Evolutionary conservation across 2,888 invertebrate genomes (phyloP).

Genomic region (Disparrhopalites patrizii): DNA sequence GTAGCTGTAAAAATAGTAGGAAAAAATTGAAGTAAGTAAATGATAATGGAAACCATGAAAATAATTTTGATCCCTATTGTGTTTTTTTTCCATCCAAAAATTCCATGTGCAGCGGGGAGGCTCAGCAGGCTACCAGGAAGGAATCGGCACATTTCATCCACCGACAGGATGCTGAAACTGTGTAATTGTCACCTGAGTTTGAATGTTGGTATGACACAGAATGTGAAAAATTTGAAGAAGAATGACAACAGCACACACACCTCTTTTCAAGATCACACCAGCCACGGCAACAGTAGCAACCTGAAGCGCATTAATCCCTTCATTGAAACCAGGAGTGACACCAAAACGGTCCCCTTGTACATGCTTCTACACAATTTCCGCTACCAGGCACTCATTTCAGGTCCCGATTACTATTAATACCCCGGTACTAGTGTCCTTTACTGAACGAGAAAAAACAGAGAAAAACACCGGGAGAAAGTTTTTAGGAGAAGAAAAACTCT

Average conservation of each 20-base stretch:
- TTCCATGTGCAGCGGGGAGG: slow-evolving; percentile 38
- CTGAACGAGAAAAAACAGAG: too few species aligned
- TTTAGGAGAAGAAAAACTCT: neutral
- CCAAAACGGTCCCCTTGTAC: too few species aligned
- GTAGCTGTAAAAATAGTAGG: too few species aligned
- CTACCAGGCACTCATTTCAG: too few species aligned
- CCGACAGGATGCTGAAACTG: slow-evolving; percentile 47
- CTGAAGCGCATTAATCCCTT: too few species aligned
- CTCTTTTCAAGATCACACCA: neutral
- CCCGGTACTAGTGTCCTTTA: too few species aligned
- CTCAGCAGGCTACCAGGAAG: slow-evolving; percentile 46
- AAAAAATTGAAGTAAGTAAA: too few species aligned
- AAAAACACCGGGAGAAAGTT: neutral
- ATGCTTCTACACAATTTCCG: too few species aligned
- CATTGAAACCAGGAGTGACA: too few species aligned
- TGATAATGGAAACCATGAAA: neutral
- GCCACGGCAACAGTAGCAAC: neutral
- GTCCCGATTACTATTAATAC: too few species aligned
- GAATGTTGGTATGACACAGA: slow-evolving; percentile 10
- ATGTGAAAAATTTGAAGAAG: neutral
- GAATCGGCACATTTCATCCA: slow-evolving; percentile 48
- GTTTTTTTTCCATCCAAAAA: neutral
- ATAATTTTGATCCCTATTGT: neutral
- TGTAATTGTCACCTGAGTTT: slow-evolving; percentile 25
- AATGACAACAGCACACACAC: neutral